Conservation (phyloP, 2,888 invertebrate species). For the Amiota mariae region DNA sequence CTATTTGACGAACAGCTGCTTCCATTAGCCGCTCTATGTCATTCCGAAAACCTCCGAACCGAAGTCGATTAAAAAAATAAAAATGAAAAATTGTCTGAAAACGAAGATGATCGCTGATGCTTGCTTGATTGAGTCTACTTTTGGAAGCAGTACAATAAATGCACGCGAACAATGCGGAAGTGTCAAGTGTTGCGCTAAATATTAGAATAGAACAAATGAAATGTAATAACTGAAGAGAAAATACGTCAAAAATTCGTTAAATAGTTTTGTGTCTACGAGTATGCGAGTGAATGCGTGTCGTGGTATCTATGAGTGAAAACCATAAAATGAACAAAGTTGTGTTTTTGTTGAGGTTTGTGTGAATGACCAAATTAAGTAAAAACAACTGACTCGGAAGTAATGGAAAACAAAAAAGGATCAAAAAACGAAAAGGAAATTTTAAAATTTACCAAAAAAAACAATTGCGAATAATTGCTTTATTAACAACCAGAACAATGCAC, state of each 20-base stretch:
- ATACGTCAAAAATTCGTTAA: constrained; percentile 31
- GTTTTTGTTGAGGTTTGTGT: no score
- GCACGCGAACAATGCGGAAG: constrained; percentile 50
- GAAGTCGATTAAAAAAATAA: neutral
- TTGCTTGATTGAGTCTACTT: constrained; percentile 42
- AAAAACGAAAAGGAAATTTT: no score
- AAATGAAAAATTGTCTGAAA: neutral
- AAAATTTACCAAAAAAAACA: neutral
- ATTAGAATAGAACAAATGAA: neutral
- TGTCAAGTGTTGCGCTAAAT: constrained; percentile 32
- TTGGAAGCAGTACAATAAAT: constrained; percentile 51
- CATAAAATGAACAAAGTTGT: neutral
- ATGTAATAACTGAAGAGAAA: neutral
- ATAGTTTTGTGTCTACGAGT: no score
- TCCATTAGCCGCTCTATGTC: constrained; percentile 20
- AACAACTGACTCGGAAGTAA: neutral
- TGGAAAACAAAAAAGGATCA: neutral
- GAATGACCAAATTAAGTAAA: neutral
- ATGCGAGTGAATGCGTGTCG: no score
- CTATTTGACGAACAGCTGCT: neutral
- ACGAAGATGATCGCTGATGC: constrained; percentile 17
- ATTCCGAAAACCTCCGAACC: constrained; percentile 23
- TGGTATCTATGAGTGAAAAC: constrained; percentile 3
- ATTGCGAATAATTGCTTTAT: constrained; percentile 9
- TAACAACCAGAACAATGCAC: constrained; percentile 14